Evolutionary conservation across 1,140 invertebrate genomes (phyloP), one percentile per base, ranked within the genome.

Genomic region (Myzus persicae): DNA sequence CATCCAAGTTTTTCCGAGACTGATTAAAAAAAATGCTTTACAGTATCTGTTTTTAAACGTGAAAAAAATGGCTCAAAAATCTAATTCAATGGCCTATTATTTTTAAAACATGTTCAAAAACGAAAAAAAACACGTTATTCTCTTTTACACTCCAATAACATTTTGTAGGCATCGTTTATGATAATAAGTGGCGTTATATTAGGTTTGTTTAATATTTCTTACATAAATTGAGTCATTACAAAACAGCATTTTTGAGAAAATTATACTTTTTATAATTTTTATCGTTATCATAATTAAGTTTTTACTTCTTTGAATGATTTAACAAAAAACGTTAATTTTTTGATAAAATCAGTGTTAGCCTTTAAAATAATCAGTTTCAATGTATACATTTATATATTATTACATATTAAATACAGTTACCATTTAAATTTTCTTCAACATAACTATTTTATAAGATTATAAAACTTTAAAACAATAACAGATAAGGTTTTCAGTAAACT

Each of bases 381-480:
- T 18, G 1, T n/a, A n/a, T 9, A n/a, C 11, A 59, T 59, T 59
- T 67, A 18, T 67, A 67, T 67, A n/a, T 31, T 26, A 51, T 6
- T 31, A 31, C 22, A 31, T 31, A 59, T 59, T 31, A 31, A 59
- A 59, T n/a, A 59, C 3, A n/a, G 31, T 67, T 67, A 31, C 31
- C 31, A 67, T 31, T 67, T 14, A 4, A 4, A 76, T 76, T 76
- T 76, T 76, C 31, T 76, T 76, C 36, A 76, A 76, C 14, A 76
- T 18, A n/a, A n/a, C n/a, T n/a, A 76, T n/a, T n/a, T n/a, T 76
- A n/a, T 76, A n/a, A n/a, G 59, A 76, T 76, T 76, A 76, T 76
- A 76, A n/a, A n/a, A n/a, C 59, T 76, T n/a, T n/a, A 76, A n/a
- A 6, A 76, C 59, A n/a, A 76, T 76, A n/a, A n/a, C 31, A 76